These are phyloP conservation scores for Paragorgia papillata DNA, from an alignment of 92 coral and sea anemone species.

Conservation along the genomic window DNA sequence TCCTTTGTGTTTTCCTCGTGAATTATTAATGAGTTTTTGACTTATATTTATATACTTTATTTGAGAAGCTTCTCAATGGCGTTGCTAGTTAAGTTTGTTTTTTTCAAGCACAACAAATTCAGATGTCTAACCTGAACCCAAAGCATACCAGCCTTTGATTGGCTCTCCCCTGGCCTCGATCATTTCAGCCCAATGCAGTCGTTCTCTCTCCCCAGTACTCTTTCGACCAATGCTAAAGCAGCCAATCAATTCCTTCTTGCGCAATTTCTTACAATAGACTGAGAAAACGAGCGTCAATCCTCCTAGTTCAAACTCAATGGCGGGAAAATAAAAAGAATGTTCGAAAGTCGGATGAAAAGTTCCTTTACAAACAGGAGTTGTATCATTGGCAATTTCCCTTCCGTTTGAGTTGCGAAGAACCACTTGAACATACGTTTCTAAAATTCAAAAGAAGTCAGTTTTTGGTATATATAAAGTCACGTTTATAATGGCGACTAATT, in stretches of 20 bases:
- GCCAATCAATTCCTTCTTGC: conserved; percentile 32
- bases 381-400: conserved; percentile 9
- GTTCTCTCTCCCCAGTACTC: conserved; percentile 46
- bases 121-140: neutral
- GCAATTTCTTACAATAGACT: conserved; percentile 20
- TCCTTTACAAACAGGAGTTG: conserved; percentile 30
- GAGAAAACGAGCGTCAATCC: conserved; percentile 24
- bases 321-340: conserved; percentile 26
- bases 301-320: conserved; percentile 25
- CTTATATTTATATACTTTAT: too few relatives aligned
- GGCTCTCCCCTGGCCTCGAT: conserved; percentile 27
- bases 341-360: conserved; percentile 24
- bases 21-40: too few relatives aligned
- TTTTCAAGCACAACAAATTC: too few relatives aligned
- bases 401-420: conserved; percentile 28
- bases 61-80: too few relatives aligned
- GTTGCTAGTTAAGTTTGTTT: too few relatives aligned
- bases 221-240: conserved; percentile 30
- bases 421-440: conserved; percentile 34
- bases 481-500: too few relatives aligned
- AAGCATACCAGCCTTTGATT: conserved; percentile 37
- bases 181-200: conserved; percentile 39
- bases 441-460: neutral
- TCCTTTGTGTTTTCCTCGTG: too few relatives aligned
- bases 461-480: too few relatives aligned